Evolutionary conservation across 2,888 invertebrate species (phyloP).

Genomic region (Erebia epiphron): DNA sequence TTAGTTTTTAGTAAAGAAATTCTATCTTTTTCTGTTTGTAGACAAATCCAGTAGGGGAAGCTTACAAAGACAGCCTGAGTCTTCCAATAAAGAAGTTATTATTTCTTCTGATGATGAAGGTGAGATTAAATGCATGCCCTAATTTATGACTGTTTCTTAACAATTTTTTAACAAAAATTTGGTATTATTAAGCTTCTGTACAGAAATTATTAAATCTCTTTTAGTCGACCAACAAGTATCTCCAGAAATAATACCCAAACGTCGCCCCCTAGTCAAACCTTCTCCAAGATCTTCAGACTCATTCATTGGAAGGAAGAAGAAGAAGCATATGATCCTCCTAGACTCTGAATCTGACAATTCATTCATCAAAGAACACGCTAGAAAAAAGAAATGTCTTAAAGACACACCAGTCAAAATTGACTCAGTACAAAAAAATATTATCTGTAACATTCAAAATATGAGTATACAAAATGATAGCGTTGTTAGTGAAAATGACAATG

Average conservation of each 20-base stretch:
- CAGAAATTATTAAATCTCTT: neutral
- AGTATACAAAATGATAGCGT: slow-evolving; percentile 42
- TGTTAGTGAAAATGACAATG: slow-evolving; percentile 38
- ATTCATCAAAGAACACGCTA: slow-evolving; percentile 63
- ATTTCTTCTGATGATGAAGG: slow-evolving; percentile 66
- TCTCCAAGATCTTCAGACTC: slow-evolving; percentile 50
- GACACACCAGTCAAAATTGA: slow-evolving; percentile 66
- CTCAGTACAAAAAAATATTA: slow-evolving; percentile 25
- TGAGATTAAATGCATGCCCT: slow-evolving; percentile 34
- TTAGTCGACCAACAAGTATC: slow-evolving; percentile 57
- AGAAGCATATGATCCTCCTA: slow-evolving; percentile 63
- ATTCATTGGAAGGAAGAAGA: slow-evolving; percentile 57
- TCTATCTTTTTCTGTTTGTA: slow-evolving; percentile 39
- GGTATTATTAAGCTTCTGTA: neutral
- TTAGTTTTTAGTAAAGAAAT: too few species aligned
- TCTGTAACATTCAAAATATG: slow-evolving; percentile 37
- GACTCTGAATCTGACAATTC: slow-evolving; percentile 76
- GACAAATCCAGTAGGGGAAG: slow-evolving; percentile 55
- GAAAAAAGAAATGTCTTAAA: slow-evolving; percentile 66
- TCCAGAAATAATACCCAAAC: slow-evolving; percentile 66
- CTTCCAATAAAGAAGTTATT: slow-evolving; percentile 53
- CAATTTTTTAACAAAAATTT: neutral
- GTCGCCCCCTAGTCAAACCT: slow-evolving; percentile 49
- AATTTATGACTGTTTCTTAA: neutral
- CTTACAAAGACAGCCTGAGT: slow-evolving; percentile 50